These are phyloP conservation scores for Drosophila hamatofila DNA, from an alignment of 2,888 invertebrate species.

Conservation along the genomic window DNA sequence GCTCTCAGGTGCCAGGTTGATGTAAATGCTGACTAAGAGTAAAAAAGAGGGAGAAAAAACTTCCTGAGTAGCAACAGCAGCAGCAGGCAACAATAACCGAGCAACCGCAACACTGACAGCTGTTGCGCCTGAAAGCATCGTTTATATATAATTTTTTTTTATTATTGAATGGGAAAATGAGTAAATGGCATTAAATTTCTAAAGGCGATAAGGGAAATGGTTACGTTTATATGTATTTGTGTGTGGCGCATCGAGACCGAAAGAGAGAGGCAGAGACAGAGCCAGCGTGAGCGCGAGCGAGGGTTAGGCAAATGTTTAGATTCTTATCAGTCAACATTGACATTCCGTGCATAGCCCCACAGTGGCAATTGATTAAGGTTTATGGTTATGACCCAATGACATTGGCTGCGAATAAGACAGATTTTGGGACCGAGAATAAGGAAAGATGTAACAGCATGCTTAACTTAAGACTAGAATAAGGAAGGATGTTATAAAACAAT, in stretches of 20 bases:
- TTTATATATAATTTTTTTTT: constrained; percentile 41
- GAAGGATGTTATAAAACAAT: no score
- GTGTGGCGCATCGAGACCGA: background rate
- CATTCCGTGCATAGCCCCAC: constrained; percentile 19
- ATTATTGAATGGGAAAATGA: constrained; percentile 38
- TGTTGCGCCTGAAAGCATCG: constrained; percentile 50
- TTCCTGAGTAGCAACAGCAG: background rate
- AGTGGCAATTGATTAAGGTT: constrained; percentile 18
- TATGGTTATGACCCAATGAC: constrained; percentile 33
- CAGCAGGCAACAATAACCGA: constrained; percentile 19
- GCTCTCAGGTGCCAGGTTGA: constrained; percentile 39
- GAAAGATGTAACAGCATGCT: background rate
- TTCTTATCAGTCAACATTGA: constrained; percentile 40
- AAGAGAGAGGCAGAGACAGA: background rate
- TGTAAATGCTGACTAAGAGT: constrained; percentile 32
- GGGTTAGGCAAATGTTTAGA: constrained; percentile 30
- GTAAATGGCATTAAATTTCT: constrained; percentile 42
- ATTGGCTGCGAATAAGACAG: constrained; percentile 1
- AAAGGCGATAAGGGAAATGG: constrained; percentile 25
- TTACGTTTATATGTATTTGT: background rate
- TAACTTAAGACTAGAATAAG: background rate
- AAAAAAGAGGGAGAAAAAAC: background rate
- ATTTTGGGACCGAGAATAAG: background rate
- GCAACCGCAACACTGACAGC: constrained; percentile 58
- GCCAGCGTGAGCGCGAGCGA: background rate